Evolutionary conservation across 2,113 vertebrate species (phyloP).

Genomic region (Xenopus laevis): DNA sequence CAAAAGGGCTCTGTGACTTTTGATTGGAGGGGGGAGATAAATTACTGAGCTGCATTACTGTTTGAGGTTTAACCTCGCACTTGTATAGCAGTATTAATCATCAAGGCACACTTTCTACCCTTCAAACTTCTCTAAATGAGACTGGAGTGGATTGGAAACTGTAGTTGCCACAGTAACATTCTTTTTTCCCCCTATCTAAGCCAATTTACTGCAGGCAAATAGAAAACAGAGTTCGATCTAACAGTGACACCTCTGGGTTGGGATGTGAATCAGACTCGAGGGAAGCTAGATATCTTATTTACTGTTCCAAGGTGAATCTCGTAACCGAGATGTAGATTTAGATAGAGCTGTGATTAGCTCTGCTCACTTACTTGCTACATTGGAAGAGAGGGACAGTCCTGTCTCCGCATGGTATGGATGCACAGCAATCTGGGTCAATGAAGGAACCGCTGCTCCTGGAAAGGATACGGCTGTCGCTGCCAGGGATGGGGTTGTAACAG

Average conservation of each 20-base stretch:
- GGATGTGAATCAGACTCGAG: no score
- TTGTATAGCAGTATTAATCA: no score
- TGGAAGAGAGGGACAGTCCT: constrained; percentile 86
- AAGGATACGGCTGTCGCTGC: constrained; percentile 94
- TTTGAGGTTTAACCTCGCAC: no score
- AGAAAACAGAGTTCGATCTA: neutral
- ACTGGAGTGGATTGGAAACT: neutral
- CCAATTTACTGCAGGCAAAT: neutral
- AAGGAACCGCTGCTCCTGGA: constrained; percentile 85
- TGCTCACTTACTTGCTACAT: constrained; percentile 81
- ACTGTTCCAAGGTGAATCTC: no score
- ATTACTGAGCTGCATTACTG: no score
- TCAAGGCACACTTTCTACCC: no score
- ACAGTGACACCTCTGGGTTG: constrained; percentile 9
- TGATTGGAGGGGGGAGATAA: no score
- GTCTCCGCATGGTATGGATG: constrained; percentile 92
- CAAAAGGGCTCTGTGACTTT: neutral
- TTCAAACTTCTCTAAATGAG: neutral
- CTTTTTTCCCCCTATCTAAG: no score
- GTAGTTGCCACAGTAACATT: constrained; percentile 18
- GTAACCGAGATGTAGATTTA: no score
- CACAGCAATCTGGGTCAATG: constrained; percentile 95
- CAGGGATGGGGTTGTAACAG: constrained; percentile 86
- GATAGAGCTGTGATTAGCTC: neutral
- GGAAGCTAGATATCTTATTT: no score